Base-by-base conservation (phyloP, 2,888 invertebrate species). In the Zaprionus bogoriensis region DNA sequence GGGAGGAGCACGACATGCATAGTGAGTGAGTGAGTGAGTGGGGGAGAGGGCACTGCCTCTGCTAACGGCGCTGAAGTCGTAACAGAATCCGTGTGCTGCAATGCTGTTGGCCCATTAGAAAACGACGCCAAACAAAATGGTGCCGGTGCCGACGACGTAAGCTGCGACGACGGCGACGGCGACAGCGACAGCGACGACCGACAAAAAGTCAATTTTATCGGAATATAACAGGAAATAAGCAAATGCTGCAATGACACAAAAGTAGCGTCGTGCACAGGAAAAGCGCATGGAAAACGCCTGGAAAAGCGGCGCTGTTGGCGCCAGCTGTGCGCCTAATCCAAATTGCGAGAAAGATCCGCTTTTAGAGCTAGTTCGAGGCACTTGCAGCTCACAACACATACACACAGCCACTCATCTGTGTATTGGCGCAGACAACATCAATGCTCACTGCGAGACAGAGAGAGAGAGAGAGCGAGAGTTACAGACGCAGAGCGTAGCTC, bases 321-420 rank as follows among this genome's bases (percentile, higher is more conserved):
- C 10, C 19, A 57, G 60, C 87, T 89, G 89, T 27, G 79, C 78
- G 87, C 88, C 88, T 81, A 79, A 67, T 89, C 77, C 66, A 79
- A 87, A 81, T 87, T 81, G 87, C 84, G 88, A 89, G 89, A 89
- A 89, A 89, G 89, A 89, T 89, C 88, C 89, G 89, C 88, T 89
- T 89, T 89, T 86, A 83, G 86, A 79, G 79, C 79, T 85, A 82
- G 88, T 87, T 89, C 67, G 53, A 48, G 46, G 57, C 73, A 57
- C 57, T 53, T 52, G 23, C 52, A 63, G 53, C 60, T 60, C 66
- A 64, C 52, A 41, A 50, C 32, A 52, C 23, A 45, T 41, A 46
- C 47, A 30, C 50, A 41, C 28, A 36, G 25, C 19, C 28, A 20
- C 44, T 19, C 27, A 17, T 14, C 2, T 10, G n/a, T 20, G n/a